phyloP scores from a whole-genome alignment of 92 coral and sea anemone species.

The Nematostella vectensis region DNA sequence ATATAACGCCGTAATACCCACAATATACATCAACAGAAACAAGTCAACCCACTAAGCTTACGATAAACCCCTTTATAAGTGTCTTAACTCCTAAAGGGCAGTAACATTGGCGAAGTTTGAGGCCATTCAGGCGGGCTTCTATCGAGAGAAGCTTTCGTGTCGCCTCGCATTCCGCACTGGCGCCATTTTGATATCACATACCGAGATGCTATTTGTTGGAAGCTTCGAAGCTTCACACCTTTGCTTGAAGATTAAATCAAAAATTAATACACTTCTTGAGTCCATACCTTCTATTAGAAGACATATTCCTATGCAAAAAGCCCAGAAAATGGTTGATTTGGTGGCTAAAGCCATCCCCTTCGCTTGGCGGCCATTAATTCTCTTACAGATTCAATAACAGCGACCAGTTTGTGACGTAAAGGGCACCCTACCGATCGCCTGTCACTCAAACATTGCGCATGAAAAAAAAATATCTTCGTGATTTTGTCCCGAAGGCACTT shows the following conservation, averaged over 20 bases:
- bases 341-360: not conserved
- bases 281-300: constrained; percentile 27
- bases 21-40: not conserved
- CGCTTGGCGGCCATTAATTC: not conserved
- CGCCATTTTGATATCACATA: constrained; percentile 34
- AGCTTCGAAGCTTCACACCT: constrained; percentile 65
- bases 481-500: too few relatives aligned
- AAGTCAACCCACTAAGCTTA: not conserved
- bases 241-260: constrained; percentile 58
- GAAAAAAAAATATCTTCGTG: too few relatives aligned
- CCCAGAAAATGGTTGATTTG: not conserved
- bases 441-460: constrained; percentile 7
- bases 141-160: constrained; percentile 23
- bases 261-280: constrained; percentile 50
- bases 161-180: constrained; percentile 37
- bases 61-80: not conserved
- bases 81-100: constrained; percentile 4
- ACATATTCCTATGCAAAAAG: constrained; percentile 3
- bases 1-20: not conserved
- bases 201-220: constrained; percentile 30
- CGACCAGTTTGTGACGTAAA: not conserved
- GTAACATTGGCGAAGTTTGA: constrained; percentile 11
- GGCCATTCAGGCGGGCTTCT: constrained; percentile 22
- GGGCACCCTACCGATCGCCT: not conserved
- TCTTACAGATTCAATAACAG: not conserved